phyloP scores from a whole-genome alignment of 2,113 vertebrate genomes.

The Anser brachyrhynchus region DNA sequence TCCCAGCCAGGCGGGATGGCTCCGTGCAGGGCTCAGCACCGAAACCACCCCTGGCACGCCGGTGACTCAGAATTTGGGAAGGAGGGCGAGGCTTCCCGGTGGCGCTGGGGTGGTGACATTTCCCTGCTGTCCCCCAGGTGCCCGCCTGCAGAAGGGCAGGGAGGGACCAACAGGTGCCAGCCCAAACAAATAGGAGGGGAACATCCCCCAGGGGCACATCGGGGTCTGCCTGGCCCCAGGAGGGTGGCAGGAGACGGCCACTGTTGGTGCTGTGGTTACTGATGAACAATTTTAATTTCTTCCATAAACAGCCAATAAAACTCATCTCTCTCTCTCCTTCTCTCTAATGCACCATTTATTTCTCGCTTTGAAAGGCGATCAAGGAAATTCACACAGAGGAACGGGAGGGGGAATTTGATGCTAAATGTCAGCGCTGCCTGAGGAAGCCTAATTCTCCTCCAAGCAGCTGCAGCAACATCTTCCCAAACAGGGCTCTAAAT shows the following conservation, averaged over 20 bases:
- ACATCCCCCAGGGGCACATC: neutral
- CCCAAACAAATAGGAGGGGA: neutral
- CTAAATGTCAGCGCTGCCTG: conserved; percentile 45
- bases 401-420: neutral
- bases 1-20: neutral
- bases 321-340: conserved; percentile 28
- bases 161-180: conserved; percentile 26
- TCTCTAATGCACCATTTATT: conserved; percentile 60
- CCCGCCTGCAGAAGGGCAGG: conserved; percentile 47
- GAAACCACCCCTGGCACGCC: neutral
- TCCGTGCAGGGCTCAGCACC: neutral
- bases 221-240: neutral
- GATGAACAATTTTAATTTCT: conserved; percentile 65
- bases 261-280: neutral
- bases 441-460: neutral
- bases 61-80: neutral
- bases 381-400: conserved; percentile 1
- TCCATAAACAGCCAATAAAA: conserved; percentile 68
- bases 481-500: accelerated
- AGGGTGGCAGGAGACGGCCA: neutral
- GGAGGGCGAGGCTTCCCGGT: neutral
- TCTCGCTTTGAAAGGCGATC: conserved; percentile 34
- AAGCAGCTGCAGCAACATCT: neutral
- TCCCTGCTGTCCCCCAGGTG: neutral
- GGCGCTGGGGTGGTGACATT: neutral